Percentiles rank a stretch among this genome's conserved stretches.
Evolutionary conservation across 2,797 vertebrate genomes (phyloP).

Genomic region (Bradypodion ventrale): DNA sequence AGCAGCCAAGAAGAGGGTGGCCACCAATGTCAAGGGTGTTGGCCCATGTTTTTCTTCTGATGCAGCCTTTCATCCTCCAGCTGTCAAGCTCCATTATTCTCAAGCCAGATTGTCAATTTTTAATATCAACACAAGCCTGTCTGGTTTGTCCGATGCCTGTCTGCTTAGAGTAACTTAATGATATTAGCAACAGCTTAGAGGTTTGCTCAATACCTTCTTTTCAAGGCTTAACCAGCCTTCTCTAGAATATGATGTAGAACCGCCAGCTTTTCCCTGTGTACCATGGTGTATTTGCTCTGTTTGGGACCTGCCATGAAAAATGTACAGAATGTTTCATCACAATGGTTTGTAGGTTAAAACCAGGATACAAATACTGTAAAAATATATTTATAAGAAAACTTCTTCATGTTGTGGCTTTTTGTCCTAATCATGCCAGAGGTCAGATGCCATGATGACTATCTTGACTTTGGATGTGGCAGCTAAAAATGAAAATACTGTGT

Average conservation of each 20-base stretch:
- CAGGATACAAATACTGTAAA: not conserved
- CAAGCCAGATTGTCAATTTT: constrained; percentile 64
- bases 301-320: not conserved
- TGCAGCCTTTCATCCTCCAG: constrained; percentile 72
- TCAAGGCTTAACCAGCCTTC: not conserved
- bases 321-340: not conserved
- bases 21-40: constrained; percentile 69
- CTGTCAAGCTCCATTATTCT: constrained; percentile 73
- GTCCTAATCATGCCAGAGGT: no score
- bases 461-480: no score
- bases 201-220: not conserved
- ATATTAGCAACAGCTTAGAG: not conserved
- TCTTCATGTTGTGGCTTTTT: not conserved
- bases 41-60: constrained; percentile 70
- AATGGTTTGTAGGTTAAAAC: not conserved
- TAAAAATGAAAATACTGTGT: no score
- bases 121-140: constrained; percentile 64
- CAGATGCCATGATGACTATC: no score
- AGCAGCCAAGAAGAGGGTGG: constrained; percentile 61
- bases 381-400: no score
- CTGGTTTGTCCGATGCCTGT: constrained; percentile 21
- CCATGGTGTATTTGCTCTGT: not conserved
- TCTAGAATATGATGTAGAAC: not conserved
- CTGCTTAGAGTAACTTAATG: not conserved
- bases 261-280: no score